phyloP scores from a whole-genome alignment of 2,797 vertebrate genomes.

The Buphagus erythrorhynchus region DNA sequence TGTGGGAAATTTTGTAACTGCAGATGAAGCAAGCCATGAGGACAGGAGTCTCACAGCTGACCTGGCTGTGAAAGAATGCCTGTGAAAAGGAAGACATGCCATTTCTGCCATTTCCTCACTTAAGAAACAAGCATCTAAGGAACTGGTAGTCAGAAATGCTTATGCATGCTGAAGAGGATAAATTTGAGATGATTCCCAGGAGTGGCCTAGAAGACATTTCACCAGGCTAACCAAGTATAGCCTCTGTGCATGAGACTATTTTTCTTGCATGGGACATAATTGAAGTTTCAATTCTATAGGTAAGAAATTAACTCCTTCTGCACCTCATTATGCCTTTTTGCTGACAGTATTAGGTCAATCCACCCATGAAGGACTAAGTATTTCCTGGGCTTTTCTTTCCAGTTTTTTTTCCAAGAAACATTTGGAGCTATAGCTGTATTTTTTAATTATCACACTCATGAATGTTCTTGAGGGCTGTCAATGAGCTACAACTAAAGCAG shows the following conservation, averaged over 20 bases:
- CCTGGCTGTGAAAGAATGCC: neutral
- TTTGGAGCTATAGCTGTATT: neutral
- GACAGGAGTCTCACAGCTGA: neutral
- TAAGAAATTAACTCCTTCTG: neutral
- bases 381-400: neutral
- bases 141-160: neutral
- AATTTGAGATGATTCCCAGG: neutral
- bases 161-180: neutral
- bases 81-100: rapidly evolving
- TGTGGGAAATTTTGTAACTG: neutral
- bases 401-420: neutral
- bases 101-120: neutral
- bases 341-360: neutral
- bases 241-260: rapidly evolving
- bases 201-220: neutral
- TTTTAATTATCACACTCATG: neutral
- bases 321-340: neutral
- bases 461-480: neutral
- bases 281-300: neutral
- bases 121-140: neutral
- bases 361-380: neutral
- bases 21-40: neutral
- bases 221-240: neutral
- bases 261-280: rapidly evolving
- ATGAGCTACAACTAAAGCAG: neutral